A percentile compares a stretch with the other conserved stretches of the same genome.
These are phyloP conservation scores for Noctua janthina DNA, from an alignment of 2,888 invertebrate genomes.

Conservation along the genomic window DNA sequence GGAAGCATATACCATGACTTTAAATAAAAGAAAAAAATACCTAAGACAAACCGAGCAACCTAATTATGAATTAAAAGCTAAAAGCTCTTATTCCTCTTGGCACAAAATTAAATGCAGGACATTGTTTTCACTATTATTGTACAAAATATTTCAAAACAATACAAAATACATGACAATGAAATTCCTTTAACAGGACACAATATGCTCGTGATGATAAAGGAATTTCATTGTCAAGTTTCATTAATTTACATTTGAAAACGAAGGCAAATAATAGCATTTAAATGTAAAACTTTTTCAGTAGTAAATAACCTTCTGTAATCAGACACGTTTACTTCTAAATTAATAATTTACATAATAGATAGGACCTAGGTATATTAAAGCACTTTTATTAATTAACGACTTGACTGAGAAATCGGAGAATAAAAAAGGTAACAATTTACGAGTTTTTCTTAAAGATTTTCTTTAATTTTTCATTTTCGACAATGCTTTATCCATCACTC, in stretches of 20 bases:
- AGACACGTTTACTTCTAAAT: constrained; percentile 20
- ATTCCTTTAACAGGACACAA: constrained; percentile 7
- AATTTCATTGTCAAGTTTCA: constrained; percentile 23
- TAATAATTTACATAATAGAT: background rate
- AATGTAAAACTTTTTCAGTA: constrained; percentile 7
- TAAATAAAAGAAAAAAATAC: background rate
- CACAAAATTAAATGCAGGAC: background rate
- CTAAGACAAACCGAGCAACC: background rate
- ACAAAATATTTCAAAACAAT: constrained; percentile 31
- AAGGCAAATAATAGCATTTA: constrained; percentile 17
- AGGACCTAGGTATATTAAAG: background rate
- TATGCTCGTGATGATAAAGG: constrained; percentile 1
- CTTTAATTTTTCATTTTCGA: background rate
- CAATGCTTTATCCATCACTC: background rate
- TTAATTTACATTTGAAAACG: constrained; percentile 42
- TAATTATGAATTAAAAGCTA: background rate
- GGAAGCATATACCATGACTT: background rate
- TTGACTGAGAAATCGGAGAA: background rate
- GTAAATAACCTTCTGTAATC: background rate
- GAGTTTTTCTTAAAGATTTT: background rate
- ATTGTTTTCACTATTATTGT: constrained; percentile 20
- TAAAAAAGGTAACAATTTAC: background rate
- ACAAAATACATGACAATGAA: constrained; percentile 1
- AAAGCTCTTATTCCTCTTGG: background rate
- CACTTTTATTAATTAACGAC: background rate